Conservation (phyloP, 2,113 vertebrate species). For the Lampris incognitus region DNA sequence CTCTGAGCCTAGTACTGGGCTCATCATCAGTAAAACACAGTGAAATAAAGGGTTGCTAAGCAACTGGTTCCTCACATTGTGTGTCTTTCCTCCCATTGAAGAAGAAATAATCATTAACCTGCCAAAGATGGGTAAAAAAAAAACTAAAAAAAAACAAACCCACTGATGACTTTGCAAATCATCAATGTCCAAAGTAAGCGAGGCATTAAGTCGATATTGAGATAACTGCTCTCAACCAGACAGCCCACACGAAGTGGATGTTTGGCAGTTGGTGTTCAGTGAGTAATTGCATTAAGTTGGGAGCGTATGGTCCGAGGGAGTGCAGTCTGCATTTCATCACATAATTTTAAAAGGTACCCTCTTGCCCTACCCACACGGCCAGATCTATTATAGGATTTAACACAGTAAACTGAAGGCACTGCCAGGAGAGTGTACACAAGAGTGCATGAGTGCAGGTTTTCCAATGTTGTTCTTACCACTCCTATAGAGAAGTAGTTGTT, state of each 20-base stretch:
- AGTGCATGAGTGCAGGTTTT: background rate
- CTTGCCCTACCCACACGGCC: too few species aligned
- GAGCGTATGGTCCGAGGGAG: too few species aligned
- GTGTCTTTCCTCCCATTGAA: constrained; percentile 58
- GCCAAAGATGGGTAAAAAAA: constrained; percentile 28
- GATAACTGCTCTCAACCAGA: background rate
- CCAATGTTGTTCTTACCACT: constrained; percentile 85
- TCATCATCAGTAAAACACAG: constrained; percentile 36
- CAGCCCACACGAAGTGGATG: too few species aligned
- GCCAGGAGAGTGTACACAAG: background rate
- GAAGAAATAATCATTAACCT: constrained; percentile 46
- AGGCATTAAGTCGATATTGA: background rate
- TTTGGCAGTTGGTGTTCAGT: too few species aligned
- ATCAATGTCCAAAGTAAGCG: constrained; percentile 44
- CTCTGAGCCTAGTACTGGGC: constrained; percentile 29
- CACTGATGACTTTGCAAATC: constrained; percentile 60
- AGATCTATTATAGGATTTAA: background rate
- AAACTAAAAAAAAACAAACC: background rate
- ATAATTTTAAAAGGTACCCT: background rate
- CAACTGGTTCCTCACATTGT: constrained; percentile 73
- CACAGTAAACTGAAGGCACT: background rate
- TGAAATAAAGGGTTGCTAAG: constrained; percentile 74
- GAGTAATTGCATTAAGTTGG: too few species aligned
- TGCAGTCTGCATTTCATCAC: background rate
- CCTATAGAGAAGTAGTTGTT: constrained; percentile 99